These are phyloP conservation scores for Bathynomus jamesi DNA, from an alignment of 1,140 invertebrate genomes.

Conservation along the genomic window DNA sequence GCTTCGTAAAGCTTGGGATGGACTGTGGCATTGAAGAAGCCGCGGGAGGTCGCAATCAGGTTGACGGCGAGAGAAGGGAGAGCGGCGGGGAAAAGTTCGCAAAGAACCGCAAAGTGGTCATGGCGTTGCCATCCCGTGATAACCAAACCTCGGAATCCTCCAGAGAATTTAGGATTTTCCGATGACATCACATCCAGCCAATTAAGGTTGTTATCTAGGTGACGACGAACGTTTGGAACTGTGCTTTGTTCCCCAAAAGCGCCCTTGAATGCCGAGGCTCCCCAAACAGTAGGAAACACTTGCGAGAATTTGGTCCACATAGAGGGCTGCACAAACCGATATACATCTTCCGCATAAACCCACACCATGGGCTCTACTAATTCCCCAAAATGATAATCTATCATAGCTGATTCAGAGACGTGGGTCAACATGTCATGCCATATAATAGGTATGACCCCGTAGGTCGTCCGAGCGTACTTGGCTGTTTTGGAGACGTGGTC, in stretches of 20 bases:
- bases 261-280: slow-evolving; percentile 82
- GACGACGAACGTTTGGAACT: slow-evolving; percentile 53
- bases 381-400: slow-evolving; percentile 57
- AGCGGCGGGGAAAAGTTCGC: slow-evolving; percentile 74
- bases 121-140: slow-evolving; percentile 63
- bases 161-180: slow-evolving; percentile 50
- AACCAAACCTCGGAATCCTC: slow-evolving; percentile 50
- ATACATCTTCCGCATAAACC: slow-evolving; percentile 60
- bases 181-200: slow-evolving; percentile 60
- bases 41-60: slow-evolving; percentile 52
- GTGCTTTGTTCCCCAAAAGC: slow-evolving; percentile 55
- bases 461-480: slow-evolving; percentile 42
- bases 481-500: slow-evolving; percentile 44
- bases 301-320: slow-evolving; percentile 72
- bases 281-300: slow-evolving; percentile 79
- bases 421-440: slow-evolving; percentile 93
- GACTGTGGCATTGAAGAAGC: slow-evolving; percentile 54
- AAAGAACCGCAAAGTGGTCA: slow-evolving; percentile 86
- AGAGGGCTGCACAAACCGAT: slow-evolving; percentile 49
- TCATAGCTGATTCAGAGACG: slow-evolving; percentile 47
- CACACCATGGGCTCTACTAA: slow-evolving; percentile 82
- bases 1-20: slow-evolving; percentile 49
- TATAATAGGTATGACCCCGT: slow-evolving; percentile 56
- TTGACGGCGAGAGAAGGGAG: slow-evolving; percentile 67
- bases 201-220: slow-evolving; percentile 62